These are phyloP conservation scores for Malthinus seriepunctatus DNA, from an alignment of 2,888 invertebrate genomes.

Conservation along the genomic window DNA sequence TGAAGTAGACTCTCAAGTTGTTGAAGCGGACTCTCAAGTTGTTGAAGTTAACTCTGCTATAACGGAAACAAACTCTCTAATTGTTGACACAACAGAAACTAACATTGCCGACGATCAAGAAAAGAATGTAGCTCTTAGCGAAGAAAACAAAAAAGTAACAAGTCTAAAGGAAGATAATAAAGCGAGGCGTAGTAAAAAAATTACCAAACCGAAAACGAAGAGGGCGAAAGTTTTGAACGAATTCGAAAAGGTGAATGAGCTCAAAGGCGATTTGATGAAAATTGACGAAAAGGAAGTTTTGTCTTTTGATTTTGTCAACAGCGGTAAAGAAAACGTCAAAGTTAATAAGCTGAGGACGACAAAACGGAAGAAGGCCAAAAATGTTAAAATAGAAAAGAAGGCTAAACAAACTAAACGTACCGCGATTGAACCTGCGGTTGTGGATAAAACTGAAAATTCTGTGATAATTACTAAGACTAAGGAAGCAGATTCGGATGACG, in stretches of 20 bases:
- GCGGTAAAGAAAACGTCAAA: slow-evolving; percentile 9
- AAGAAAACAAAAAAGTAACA: neutral
- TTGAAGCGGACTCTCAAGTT: too few relatives aligned
- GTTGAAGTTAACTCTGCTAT: too few relatives aligned
- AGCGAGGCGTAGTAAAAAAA: neutral
- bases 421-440: neutral
- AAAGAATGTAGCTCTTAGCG: neutral
- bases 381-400: slow-evolving; percentile 6
- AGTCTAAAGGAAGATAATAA: slow-evolving; percentile 5
- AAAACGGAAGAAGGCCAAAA: slow-evolving; percentile 12
- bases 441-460: slow-evolving; percentile 1
- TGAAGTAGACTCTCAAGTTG: too few relatives aligned
- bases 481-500: slow-evolving; percentile 17
- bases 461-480: neutral
- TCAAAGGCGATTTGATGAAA: neutral
- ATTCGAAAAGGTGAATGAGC: neutral
- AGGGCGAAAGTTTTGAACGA: neutral
- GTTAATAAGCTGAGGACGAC: slow-evolving; percentile 5
- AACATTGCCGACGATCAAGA: neutral
- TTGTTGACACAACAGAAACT: neutral
- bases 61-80: neutral
- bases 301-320: slow-evolving; percentile 5
- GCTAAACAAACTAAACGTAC: neutral
- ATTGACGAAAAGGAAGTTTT: neutral
- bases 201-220: neutral